phyloP scores from a whole-genome alignment of 2,797 vertebrate species.

The Zenarchopterus dispar region DNA sequence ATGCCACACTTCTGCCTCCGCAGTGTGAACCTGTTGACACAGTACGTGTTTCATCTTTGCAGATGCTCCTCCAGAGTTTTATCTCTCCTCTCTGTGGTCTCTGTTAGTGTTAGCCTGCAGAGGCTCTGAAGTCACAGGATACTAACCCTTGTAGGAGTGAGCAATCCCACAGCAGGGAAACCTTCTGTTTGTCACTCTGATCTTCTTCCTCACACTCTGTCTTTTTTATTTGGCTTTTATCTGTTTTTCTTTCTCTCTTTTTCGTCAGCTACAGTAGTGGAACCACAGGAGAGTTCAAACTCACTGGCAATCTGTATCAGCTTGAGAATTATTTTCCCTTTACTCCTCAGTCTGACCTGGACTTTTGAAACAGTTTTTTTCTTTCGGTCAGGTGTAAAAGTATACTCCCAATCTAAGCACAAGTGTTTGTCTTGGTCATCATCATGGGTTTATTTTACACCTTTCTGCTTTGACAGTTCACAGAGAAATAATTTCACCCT shows the following conservation, averaged over 20 bases:
- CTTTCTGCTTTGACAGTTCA: too few relatives aligned
- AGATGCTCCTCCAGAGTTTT: conserved; percentile 22
- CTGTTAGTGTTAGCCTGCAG: conserved; percentile 28
- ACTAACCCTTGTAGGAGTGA: conserved; percentile 38
- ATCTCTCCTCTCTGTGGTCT: conserved; percentile 16
- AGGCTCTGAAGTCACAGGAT: conserved; percentile 29
- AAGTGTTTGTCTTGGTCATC: too few relatives aligned
- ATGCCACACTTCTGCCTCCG: neutral
- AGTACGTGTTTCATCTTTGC: conserved; percentile 17
- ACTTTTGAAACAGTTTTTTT: neutral
- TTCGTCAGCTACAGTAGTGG: conserved; percentile 31
- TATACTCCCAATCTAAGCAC: neutral
- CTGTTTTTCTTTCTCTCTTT: neutral
- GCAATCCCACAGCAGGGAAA: conserved; percentile 25
- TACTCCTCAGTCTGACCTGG: neutral
- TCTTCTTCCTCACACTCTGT: conserved; percentile 23
- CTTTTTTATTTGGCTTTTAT: conserved; percentile 2
- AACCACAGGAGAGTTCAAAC: conserved; percentile 5
- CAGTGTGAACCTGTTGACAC: conserved; percentile 3
- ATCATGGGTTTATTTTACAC: too few relatives aligned
- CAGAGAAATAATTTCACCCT: too few relatives aligned
- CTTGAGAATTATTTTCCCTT: conserved; percentile 2
- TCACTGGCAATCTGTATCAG: neutral
- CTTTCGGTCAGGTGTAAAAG: neutral
- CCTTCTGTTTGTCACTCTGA: conserved; percentile 21